phyloP scores from a whole-genome alignment of 35 echinoderm and acorn worm genomes.

The Apostichopus californicus region DNA sequence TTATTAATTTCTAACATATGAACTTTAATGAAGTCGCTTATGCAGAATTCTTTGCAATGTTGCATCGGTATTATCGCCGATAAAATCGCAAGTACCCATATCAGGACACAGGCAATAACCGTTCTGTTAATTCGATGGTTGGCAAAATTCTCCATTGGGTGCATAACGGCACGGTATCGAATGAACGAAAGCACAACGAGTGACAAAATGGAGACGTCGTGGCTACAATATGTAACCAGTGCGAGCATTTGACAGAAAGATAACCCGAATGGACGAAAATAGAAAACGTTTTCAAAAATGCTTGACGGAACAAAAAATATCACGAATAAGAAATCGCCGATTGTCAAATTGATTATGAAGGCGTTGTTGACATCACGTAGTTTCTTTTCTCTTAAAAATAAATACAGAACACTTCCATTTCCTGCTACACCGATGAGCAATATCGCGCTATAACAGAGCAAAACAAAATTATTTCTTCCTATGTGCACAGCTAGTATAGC shows the following conservation, averaged over 20 bases:
- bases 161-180: conserved; percentile 36
- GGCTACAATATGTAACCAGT: conserved; percentile 12
- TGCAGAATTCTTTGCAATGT: background rate
- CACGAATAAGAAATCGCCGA: conserved; percentile 3
- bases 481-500: background rate
- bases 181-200: conserved; percentile 7
- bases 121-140: background rate
- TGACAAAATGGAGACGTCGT: conserved; percentile 34
- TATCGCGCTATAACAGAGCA: background rate
- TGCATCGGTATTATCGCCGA: conserved; percentile 2
- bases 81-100: background rate
- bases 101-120: background rate
- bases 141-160: conserved; percentile 16
- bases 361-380: conserved; percentile 32
- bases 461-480: background rate
- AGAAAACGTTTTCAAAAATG: conserved; percentile 29
- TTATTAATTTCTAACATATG: background rate
- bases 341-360: conserved; percentile 34
- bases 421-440: conserved; percentile 8
- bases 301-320: background rate
- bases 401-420: conserved; percentile 13
- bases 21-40: background rate
- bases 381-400: conserved; percentile 41
- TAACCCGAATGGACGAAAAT: conserved; percentile 1
- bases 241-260: background rate